phyloP scores from a whole-genome alignment of 2,797 vertebrate genomes.

The Mus minutoides region DNA sequence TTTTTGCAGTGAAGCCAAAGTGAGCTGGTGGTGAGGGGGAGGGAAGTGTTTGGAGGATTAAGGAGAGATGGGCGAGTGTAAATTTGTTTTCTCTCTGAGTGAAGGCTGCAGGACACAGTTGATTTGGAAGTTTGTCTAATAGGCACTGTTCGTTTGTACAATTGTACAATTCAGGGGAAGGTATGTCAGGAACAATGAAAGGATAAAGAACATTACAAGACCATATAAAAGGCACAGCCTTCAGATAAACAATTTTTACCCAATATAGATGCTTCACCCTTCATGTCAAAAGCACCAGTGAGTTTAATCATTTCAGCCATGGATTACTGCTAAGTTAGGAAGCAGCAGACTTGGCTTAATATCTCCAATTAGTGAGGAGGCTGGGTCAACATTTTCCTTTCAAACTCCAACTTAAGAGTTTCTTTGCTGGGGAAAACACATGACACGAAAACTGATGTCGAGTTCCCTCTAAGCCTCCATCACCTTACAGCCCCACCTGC shows the following conservation, averaged over 20 bases:
- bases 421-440: constrained; percentile 38
- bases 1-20: neutral
- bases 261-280: neutral
- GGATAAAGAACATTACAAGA: neutral
- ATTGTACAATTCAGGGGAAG: neutral
- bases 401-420: constrained; percentile 28
- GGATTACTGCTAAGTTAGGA: neutral
- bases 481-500: neutral
- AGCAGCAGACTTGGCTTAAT: neutral
- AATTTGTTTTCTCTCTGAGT: neutral
- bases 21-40: neutral
- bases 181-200: neutral
- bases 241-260: neutral
- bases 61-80: neutral
- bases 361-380: constrained; percentile 21
- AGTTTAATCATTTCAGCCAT: neutral
- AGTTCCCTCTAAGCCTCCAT: neutral
- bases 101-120: neutral
- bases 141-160: neutral
- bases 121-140: neutral
- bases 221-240: neutral
- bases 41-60: neutral
- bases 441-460: neutral
- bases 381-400: constrained; percentile 33
- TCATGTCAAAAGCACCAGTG: constrained; percentile 10